Evolutionary conservation across 2,113 vertebrate species (phyloP).

Genomic region (Heterochromis multidens): DNA sequence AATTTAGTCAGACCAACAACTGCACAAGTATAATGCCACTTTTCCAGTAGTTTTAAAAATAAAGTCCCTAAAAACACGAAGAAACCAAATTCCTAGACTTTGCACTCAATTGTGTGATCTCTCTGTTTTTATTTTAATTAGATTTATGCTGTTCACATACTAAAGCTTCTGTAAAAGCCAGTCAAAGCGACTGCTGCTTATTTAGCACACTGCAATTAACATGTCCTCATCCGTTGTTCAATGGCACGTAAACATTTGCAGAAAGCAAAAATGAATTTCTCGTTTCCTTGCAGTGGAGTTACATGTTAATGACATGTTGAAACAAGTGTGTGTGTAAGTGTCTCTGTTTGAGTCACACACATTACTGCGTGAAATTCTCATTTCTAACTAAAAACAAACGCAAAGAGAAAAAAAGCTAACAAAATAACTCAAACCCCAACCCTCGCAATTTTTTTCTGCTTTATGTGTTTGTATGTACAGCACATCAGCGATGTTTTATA

Average conservation of each 20-base stretch:
- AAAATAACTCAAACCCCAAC: background rate
- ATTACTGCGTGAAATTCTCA: background rate
- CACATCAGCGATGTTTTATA: background rate
- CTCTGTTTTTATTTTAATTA: background rate
- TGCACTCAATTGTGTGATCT: background rate
- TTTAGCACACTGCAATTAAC: background rate
- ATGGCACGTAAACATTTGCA: background rate
- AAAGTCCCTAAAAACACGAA: background rate
- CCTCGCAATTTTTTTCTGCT: background rate
- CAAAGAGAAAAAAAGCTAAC: background rate
- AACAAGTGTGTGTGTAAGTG: background rate
- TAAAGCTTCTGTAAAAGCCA: background rate
- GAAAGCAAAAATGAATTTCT: background rate
- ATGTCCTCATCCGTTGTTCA: background rate
- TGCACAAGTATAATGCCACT: background rate
- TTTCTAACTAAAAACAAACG: background rate
- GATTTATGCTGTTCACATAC: background rate
- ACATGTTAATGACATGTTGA: background rate
- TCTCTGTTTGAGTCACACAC: background rate
- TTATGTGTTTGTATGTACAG: background rate
- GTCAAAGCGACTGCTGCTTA: constrained; percentile 50
- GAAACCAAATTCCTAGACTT: background rate
- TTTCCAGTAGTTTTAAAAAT: background rate
- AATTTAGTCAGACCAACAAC: background rate
- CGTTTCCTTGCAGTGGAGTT: background rate